phyloP scores from a whole-genome alignment of 2,888 invertebrate genomes.

The Koerneria pararmatus region DNA sequence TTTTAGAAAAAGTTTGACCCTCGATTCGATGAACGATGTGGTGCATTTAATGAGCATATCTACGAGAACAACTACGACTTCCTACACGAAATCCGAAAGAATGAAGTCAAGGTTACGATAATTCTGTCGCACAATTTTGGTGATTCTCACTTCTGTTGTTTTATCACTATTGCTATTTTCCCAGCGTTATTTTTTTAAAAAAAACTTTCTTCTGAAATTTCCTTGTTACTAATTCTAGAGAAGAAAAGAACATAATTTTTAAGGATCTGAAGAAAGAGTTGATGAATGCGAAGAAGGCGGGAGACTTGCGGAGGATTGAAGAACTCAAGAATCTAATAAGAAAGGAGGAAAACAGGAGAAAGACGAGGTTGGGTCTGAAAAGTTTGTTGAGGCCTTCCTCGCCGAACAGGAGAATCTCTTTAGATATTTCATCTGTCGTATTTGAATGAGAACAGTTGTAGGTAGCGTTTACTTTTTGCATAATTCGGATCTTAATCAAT shows the following conservation, averaged over 20 bases:
- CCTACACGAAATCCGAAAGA: conserved; percentile 41
- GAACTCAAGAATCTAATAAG: conserved; percentile 20
- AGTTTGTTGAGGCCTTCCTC: conserved; percentile 16
- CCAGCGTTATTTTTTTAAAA: background rate
- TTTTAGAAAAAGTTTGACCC: conserved; percentile 42
- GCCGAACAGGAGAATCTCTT: conserved; percentile 24
- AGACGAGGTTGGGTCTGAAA: background rate
- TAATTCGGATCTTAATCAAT: too few relatives aligned
- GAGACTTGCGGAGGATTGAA: conserved; percentile 10
- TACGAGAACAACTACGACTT: conserved; percentile 51
- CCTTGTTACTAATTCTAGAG: background rate
- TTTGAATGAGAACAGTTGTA: too few relatives aligned
- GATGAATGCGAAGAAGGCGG: conserved; percentile 16
- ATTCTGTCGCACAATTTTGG: background rate
- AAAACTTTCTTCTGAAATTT: background rate
- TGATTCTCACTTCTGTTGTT: background rate
- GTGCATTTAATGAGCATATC: conserved; percentile 44
- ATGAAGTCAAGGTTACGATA: conserved; percentile 39
- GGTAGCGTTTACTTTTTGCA: too few relatives aligned
- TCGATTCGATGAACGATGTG: conserved; percentile 47
- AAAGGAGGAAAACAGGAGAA: conserved; percentile 23
- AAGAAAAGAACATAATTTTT: background rate
- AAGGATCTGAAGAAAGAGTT: conserved; percentile 19
- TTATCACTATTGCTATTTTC: background rate
- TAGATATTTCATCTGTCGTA: too few relatives aligned